These are phyloP conservation scores for Paraplagusia blochii DNA, from an alignment of 2,113 vertebrate genomes.

Conservation along the genomic window DNA sequence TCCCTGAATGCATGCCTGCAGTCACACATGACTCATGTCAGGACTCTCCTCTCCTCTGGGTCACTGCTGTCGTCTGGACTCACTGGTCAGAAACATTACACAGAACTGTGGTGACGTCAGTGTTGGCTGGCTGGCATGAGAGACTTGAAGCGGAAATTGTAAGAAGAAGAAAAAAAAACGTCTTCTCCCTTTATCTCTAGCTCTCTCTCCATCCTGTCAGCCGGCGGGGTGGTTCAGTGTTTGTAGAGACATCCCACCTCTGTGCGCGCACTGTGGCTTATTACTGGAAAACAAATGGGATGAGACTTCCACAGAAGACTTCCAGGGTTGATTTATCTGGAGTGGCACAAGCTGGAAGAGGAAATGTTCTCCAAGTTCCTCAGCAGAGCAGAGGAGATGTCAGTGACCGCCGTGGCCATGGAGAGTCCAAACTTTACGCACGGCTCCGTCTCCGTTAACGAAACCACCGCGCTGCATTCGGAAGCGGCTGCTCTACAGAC, in stretches of 20 bases:
- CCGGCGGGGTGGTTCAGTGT: background rate
- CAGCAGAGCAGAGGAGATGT: background rate
- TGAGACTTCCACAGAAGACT: slow-evolving; percentile 10
- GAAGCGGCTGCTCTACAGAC: rapidly evolving
- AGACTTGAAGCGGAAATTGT: background rate
- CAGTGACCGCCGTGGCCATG: slow-evolving; percentile 16
- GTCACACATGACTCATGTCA: slow-evolving; percentile 9
- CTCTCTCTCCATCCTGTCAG: slow-evolving; percentile 3
- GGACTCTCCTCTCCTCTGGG: background rate
- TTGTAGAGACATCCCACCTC: slow-evolving; percentile 21
- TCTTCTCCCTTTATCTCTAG: background rate
- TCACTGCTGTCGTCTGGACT: background rate
- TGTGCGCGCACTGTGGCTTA: slow-evolving; percentile 1
- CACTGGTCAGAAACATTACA: slow-evolving; percentile 2
- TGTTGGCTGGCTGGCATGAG: background rate
- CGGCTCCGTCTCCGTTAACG: slow-evolving; percentile 16
- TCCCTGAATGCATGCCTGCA: too few species aligned
- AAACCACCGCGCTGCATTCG: background rate
- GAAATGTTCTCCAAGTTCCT: slow-evolving; percentile 13
- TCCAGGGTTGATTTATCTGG: background rate
- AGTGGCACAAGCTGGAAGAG: background rate
- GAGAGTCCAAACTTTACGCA: slow-evolving; percentile 55
- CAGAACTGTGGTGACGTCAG: slow-evolving; percentile 23
- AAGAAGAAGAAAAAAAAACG: background rate
- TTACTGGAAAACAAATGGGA: slow-evolving; percentile 26